Evolutionary conservation across 2,113 vertebrate genomes (phyloP), one percentile per base, ranked within the genome.

Genomic region (Grammomys dolichurus): DNA sequence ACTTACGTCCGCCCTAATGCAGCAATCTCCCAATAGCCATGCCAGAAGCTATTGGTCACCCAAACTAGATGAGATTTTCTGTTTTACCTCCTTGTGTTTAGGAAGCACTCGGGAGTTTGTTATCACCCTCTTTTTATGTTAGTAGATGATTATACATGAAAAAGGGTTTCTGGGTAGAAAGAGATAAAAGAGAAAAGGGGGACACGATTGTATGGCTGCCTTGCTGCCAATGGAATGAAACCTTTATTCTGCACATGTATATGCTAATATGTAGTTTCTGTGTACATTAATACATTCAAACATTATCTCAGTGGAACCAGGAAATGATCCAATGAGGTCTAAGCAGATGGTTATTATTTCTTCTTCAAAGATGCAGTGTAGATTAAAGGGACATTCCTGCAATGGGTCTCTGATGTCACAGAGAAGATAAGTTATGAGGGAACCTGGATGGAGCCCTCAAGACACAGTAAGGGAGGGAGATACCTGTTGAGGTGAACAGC

Each of bases 121-220:
- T 40, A 26, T 94, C 78, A 75, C 20, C 14, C 54, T 88, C 26
- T 69, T 93, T 70, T 96, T 97, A 90, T 0, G 5, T 69, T n/a
- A 73, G 33, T 22, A 69, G 46, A 40, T 63, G 60, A 20, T 67
- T 78, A 46, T 36, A 33, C 75, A 80, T 93, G 65, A 69, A 65
- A 94, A 94, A 24, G 10, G n/a, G 46, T 56, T 90, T 70, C n/a
- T 73, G 72, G 0, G 22, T 48, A 90, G 58, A 26, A 88, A 63
- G 72, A 0, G 46, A 46, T 33, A 19, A 56, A 26, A 4, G 16
- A 77, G 28, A 26, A 87, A 48, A 88, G 67, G 9, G 43, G 36
- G 58, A n/a, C 16, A 13, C 60, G 40, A 33, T 84, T 63, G 28
- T 70, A 0, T 48, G 67, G 10, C 24, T 60, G 46, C 48, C 3